phyloP scores from a whole-genome alignment of 1,140 invertebrate genomes.

The Orchestia grillus region DNA sequence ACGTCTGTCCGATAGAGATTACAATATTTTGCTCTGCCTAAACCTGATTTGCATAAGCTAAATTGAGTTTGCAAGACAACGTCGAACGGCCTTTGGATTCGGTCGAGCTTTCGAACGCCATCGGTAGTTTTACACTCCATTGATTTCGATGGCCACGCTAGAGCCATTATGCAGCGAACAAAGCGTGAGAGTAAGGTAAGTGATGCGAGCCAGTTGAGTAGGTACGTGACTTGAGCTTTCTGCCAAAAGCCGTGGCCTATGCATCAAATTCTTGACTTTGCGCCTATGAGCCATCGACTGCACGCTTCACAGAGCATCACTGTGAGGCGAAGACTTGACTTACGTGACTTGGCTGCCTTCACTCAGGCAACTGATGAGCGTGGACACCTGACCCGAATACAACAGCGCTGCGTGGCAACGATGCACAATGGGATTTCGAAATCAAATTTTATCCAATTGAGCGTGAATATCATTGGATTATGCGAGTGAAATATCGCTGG shows the following conservation, averaged over 20 bases:
- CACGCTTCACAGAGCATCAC: neutral
- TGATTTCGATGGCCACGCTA: neutral
- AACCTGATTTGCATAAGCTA: slow-evolving; percentile 56
- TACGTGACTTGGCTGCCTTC: neutral
- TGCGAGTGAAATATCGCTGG: neutral
- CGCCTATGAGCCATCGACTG: neutral
- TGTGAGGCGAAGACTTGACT: neutral
- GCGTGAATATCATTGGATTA: slow-evolving; percentile 25
- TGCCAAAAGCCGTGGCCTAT: neutral
- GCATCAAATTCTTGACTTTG: slow-evolving; percentile 24
- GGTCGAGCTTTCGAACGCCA: slow-evolving; percentile 24
- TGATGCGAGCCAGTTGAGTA: neutral
- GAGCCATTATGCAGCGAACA: neutral
- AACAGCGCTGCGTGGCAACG: slow-evolving; percentile 36
- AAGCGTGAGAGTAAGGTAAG: neutral
- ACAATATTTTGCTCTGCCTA: slow-evolving; percentile 53
- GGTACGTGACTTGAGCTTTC: slow-evolving; percentile 1
- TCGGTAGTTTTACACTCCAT: slow-evolving; percentile 48
- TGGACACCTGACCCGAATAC: slow-evolving; percentile 39
- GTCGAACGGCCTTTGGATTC: slow-evolving; percentile 15
- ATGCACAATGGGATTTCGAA: slow-evolving; percentile 43
- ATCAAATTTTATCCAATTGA: slow-evolving; percentile 34
- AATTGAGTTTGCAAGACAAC: slow-evolving; percentile 52
- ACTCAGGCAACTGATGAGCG: slow-evolving; percentile 1
- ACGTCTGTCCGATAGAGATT: slow-evolving; percentile 52